Conservation (phyloP, 2,888 invertebrate species). For the Acrobasis consociella region DNA sequence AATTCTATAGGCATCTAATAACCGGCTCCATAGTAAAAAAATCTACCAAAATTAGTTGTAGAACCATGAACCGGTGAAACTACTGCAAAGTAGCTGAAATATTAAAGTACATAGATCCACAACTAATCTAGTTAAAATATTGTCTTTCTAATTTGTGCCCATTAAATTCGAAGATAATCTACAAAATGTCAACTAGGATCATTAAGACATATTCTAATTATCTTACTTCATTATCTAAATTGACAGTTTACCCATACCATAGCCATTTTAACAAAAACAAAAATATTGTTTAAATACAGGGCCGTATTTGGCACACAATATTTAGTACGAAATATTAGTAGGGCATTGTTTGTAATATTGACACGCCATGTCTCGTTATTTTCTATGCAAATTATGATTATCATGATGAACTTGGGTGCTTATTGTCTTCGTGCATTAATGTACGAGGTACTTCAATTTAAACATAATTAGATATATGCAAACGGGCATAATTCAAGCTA, state of each 20-base stretch:
- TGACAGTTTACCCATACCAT: background rate
- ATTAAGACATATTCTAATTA: constrained; percentile 1
- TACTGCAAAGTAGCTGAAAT: no score
- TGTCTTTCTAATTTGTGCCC: background rate
- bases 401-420: constrained; percentile 49
- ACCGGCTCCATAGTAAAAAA: no score
- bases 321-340: constrained; percentile 11
- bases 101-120: background rate
- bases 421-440: constrained; percentile 49
- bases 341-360: constrained; percentile 15
- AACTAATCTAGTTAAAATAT: background rate
- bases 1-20: no score
- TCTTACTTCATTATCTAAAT: constrained; percentile 5
- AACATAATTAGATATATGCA: background rate
- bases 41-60: no score
- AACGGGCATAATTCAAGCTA: background rate
- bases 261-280: background rate
- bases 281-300: background rate
- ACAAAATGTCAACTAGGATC: background rate
- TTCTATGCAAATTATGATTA: constrained; percentile 56
- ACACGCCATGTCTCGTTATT: constrained; percentile 45
- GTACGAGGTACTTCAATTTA: constrained; percentile 28
- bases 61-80: no score
- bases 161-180: constrained; percentile 2
- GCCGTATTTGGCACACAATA: constrained; percentile 5